Evolutionary conservation across 2,888 invertebrate genomes (phyloP).

Genomic region (Chelonus formosanus): DNA sequence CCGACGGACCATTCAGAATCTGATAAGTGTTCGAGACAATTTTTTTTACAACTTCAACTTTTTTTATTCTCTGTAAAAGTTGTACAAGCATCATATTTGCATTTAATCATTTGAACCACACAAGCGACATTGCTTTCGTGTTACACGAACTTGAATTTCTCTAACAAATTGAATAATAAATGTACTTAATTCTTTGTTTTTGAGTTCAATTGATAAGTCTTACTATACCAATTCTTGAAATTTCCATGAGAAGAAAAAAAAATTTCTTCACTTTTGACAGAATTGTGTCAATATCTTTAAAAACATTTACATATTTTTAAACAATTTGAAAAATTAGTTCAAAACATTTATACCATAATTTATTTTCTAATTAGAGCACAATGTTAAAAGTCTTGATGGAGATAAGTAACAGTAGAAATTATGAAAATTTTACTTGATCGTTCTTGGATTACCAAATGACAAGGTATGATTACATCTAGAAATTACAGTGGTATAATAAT

Average conservation of each 20-base stretch:
- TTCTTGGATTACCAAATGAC: conserved; percentile 27
- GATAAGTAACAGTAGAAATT: conserved; percentile 20
- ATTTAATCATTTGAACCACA: conserved; percentile 29
- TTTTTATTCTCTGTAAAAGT: conserved; percentile 19
- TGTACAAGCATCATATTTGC: conserved; percentile 30
- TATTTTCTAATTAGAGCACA: conserved; percentile 10
- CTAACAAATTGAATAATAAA: conserved; percentile 7
- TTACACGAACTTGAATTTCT: conserved; percentile 37
- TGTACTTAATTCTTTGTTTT: too few species aligned
- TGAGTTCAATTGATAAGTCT: too few species aligned
- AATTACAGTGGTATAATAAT: conserved; percentile 13
- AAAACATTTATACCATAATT: conserved; percentile 1
- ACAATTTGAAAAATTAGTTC: too few species aligned
- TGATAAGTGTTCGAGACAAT: neutral
- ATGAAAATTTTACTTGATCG: conserved; percentile 30
- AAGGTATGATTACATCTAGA: conserved; percentile 25
- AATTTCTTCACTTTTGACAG: too few species aligned
- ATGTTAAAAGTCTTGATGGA: conserved; percentile 3
- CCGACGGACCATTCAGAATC: neutral
- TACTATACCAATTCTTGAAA: too few species aligned
- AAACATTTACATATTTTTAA: too few species aligned
- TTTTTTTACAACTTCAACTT: conserved; percentile 15
- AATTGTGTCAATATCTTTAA: too few species aligned
- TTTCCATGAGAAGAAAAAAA: too few species aligned
- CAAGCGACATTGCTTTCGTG: conserved; percentile 35